Evolutionary conservation across 2,113 vertebrate species (phyloP).

Genomic region (Henicopernis longicauda): DNA sequence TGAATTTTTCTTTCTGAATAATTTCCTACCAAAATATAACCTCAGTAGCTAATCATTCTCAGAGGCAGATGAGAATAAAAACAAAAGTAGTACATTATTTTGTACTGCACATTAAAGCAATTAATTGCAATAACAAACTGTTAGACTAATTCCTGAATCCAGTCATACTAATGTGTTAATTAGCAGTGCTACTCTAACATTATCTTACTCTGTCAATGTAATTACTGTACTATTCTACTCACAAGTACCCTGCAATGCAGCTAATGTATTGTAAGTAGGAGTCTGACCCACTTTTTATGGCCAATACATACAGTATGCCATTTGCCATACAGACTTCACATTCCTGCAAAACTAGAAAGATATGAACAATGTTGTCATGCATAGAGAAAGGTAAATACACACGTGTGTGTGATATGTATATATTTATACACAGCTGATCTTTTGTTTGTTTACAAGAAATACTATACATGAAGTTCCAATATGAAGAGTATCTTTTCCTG

Average conservation of each 20-base stretch:
- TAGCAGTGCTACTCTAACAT: background rate
- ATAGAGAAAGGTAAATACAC: background rate
- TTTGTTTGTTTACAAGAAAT: background rate
- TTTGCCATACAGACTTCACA: background rate
- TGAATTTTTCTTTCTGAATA: background rate
- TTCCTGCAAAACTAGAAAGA: background rate
- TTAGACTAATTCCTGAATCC: background rate
- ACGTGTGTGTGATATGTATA: too few species aligned
- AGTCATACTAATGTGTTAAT: background rate
- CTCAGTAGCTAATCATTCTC: background rate
- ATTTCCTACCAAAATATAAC: background rate
- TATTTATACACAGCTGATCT: background rate
- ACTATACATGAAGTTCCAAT: background rate
- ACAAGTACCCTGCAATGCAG: background rate
- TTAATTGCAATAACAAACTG: background rate
- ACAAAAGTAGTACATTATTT: background rate
- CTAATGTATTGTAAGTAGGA: background rate
- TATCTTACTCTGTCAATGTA: background rate
- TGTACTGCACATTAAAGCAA: background rate
- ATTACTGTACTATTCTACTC: background rate
- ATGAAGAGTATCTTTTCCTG: background rate
- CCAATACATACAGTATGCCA: background rate
- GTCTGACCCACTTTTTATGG: background rate
- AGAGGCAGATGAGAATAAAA: background rate
- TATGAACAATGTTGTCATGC: background rate